phyloP scores from a whole-genome alignment of 1,140 invertebrate genomes.

The Eumaeus atala region DNA sequence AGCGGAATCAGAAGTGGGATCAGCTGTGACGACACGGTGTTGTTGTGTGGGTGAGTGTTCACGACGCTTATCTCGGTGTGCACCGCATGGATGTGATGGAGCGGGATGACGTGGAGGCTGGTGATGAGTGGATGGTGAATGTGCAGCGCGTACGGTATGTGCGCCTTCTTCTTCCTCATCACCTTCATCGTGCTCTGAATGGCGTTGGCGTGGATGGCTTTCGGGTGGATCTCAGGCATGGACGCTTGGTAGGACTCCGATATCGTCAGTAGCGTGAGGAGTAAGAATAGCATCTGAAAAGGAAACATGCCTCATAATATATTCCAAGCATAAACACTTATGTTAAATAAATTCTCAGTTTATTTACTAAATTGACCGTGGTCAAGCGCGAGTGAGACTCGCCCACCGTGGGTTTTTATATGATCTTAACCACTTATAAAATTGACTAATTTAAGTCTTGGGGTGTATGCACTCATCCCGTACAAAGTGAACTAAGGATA shows the following conservation, averaged over 20 bases:
- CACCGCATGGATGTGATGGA: constrained; percentile 26
- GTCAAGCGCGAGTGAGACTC: too few species aligned
- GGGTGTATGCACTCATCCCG: too few species aligned
- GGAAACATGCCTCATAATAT: too few species aligned
- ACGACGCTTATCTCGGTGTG: constrained; percentile 10
- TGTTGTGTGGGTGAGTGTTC: constrained; percentile 13
- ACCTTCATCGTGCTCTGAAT: constrained; percentile 16
- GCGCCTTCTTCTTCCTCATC: constrained; percentile 42
- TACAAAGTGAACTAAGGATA: too few species aligned
- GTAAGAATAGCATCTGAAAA: background rate
- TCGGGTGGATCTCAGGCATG: background rate
- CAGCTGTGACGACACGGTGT: constrained; percentile 27
- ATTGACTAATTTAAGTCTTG: too few species aligned
- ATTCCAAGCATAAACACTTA: too few species aligned
- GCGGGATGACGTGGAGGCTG: constrained; percentile 45
- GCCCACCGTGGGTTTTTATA: too few species aligned
- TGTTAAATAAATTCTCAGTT: too few species aligned
- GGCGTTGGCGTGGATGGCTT: constrained; percentile 8
- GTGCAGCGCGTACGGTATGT: constrained; percentile 30
- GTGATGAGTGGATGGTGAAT: constrained; percentile 34
- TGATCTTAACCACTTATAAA: too few species aligned
- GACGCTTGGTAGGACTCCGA: background rate
- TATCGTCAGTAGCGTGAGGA: background rate
- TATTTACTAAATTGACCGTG: too few species aligned
- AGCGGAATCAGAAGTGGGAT: constrained; percentile 42